Evolutionary conservation across 2,113 vertebrate species (phyloP).

Genomic region (Bufo bufo): DNA sequence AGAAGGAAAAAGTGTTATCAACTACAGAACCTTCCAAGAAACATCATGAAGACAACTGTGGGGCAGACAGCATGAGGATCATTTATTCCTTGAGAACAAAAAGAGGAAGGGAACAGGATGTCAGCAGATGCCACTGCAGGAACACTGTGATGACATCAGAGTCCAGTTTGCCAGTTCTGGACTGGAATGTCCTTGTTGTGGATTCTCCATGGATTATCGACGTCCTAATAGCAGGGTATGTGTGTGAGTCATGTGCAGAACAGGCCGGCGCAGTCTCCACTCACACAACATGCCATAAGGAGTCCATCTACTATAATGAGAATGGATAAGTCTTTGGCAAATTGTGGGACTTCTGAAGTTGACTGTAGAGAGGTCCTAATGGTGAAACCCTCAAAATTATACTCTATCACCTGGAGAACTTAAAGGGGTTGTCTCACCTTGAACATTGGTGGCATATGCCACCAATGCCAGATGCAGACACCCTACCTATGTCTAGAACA

Average conservation of each 20-base stretch:
- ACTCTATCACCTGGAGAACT: too few relatives aligned
- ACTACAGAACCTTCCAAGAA: not conserved
- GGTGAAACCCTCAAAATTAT: not conserved
- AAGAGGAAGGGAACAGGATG: slow-evolving; percentile 18
- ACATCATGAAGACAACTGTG: not conserved
- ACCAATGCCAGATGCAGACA: too few relatives aligned
- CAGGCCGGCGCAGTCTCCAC: not conserved
- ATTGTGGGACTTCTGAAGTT: not conserved
- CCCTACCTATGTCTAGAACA: too few relatives aligned
- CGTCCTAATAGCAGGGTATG: not conserved
- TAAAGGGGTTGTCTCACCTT: too few relatives aligned
- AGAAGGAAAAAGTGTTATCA: too few relatives aligned
- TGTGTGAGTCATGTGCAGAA: not conserved
- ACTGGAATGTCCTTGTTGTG: slow-evolving; percentile 16
- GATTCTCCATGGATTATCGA: not conserved
- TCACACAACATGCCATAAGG: not conserved
- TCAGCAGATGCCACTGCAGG: not conserved
- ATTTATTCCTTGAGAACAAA: slow-evolving; percentile 7
- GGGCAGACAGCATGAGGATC: not conserved
- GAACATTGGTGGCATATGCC: too few relatives aligned
- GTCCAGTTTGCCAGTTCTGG: not conserved
- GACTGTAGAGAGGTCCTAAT: not conserved
- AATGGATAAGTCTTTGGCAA: not conserved
- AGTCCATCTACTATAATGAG: not conserved
- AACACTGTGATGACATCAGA: not conserved